A percentile compares a stretch with the other conserved stretches of the same genome.
Evolutionary conservation across 1,140 invertebrate species (phyloP).

Genomic region (Aporrectodea caliginosa): DNA sequence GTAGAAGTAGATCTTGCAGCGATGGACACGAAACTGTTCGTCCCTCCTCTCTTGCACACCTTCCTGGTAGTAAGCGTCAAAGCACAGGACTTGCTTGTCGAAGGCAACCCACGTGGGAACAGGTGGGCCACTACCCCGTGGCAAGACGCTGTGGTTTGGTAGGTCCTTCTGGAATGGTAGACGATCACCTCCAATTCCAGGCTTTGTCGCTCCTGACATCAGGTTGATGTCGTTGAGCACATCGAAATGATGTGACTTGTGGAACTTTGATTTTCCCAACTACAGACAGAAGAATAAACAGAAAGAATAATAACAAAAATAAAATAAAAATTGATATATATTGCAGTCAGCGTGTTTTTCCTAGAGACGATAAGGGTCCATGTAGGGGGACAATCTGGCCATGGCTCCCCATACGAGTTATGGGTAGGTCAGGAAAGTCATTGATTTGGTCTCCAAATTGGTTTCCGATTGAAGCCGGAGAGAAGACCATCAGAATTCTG

Average conservation of each 20-base stretch:
- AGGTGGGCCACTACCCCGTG: slow-evolving; percentile 60
- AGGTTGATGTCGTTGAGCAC: slow-evolving; percentile 49
- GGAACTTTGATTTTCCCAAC: slow-evolving; percentile 55
- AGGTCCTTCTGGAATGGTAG: slow-evolving; percentile 49
- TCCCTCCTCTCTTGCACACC: slow-evolving; percentile 52
- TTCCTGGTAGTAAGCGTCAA: slow-evolving; percentile 55
- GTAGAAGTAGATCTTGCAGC: slow-evolving; percentile 56
- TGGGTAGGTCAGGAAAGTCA: not conserved
- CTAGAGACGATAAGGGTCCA: not conserved
- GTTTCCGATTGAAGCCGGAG: too few species aligned
- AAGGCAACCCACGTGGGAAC: slow-evolving; percentile 78
- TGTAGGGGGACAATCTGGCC: not conserved
- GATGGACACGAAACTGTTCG: slow-evolving; percentile 53
- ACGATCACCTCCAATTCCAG: slow-evolving; percentile 55
- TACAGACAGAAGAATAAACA: slow-evolving; percentile 34
- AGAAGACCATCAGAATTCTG: too few species aligned
- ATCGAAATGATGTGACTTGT: slow-evolving; percentile 57
- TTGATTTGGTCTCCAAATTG: too few species aligned
- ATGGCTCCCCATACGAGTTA: not conserved
- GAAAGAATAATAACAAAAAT: not conserved
- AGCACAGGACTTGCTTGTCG: slow-evolving; percentile 67
- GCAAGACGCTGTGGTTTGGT: slow-evolving; percentile 46
- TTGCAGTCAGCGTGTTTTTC: not conserved
- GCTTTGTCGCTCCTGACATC: slow-evolving; percentile 50
- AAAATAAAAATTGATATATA: not conserved